Conservation (phyloP, 2,888 invertebrate species). For the Tetanocera ferruginea region DNA sequence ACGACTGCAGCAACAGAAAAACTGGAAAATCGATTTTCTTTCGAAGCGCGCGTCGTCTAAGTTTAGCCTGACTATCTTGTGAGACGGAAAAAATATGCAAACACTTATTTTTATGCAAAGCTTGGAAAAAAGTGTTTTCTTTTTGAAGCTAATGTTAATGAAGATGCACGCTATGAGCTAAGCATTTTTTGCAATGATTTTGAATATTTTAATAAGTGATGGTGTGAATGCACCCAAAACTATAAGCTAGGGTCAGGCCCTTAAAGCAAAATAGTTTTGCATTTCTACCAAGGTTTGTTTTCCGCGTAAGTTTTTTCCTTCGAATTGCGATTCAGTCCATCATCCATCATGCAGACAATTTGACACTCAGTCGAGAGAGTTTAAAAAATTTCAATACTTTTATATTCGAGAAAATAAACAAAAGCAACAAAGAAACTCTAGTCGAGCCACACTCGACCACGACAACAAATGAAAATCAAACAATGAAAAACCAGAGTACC, state of each 20-base stretch:
- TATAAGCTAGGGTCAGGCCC: too few species aligned
- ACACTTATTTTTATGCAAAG: not conserved
- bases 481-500: not conserved
- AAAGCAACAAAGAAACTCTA: not conserved
- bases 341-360: too few species aligned
- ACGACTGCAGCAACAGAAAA: conserved; percentile 25
- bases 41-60: not conserved
- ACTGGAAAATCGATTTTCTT: conserved; percentile 38
- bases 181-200: too few species aligned
- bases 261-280: too few species aligned
- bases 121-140: not conserved
- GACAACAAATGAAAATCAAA: not conserved
- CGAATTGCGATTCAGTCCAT: too few species aligned
- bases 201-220: too few species aligned
- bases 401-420: not conserved
- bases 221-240: too few species aligned
- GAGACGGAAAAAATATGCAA: not conserved
- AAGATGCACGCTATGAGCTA: too few species aligned
- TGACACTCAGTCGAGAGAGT: too few species aligned
- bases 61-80: not conserved
- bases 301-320: too few species aligned
- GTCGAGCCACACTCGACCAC: not conserved
- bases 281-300: too few species aligned
- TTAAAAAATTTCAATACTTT: not conserved
- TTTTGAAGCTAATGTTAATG: too few species aligned